Base-by-base conservation (phyloP, 2,797 vertebrate species). In the Chaetodon trifasciatus region DNA sequence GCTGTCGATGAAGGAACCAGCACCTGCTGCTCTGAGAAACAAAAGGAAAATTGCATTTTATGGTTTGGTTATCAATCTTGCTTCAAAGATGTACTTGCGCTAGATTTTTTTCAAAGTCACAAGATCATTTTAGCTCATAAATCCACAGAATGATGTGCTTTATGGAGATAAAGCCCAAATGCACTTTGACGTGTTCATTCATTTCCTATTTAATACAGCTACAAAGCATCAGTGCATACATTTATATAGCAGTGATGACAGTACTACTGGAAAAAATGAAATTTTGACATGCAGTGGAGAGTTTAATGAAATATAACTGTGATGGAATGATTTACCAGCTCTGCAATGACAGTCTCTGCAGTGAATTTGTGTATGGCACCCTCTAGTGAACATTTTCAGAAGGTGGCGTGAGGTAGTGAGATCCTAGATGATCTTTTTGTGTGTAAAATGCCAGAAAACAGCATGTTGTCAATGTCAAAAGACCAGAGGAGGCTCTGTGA, bases 351-450 rank as follows among this genome's bases (percentile, higher is more conserved):
- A 39, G 32, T 52, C n/a, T 64, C 55, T 83, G 58, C 15, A 12
- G 10, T 53, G 17, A 10, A 52, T 52, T 73, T 81, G 84, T 55
- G 55, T 67, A n/a, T 61, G 68, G 68, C 86, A 15, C 91, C 93
- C 84, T 88, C 93, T 92, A 89, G 90, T 87, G 93, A 68, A 64
- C 50, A 55, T 9, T 50, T 64, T 40, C 17, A 71, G 67, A 39
- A n/a, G 28, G 50, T 76, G 69, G 56, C 3, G 23, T 80, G 49
- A 63, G 17, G 61, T 65, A 24, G 39, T 16, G 37, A 57, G 46
- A 28, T 61, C 82, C 79, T 40, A 84, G 78, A 85, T 76, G 68
- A 68, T 68, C 86, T 77, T 83, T 37, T 81, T 88, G 67, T 74
- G 76, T 65, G 55, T 57, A 12, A 86, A 88, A 86, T 79, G 21